phyloP scores from a whole-genome alignment of 2,797 vertebrate species.

The Parotocinclus haroldoi region DNA sequence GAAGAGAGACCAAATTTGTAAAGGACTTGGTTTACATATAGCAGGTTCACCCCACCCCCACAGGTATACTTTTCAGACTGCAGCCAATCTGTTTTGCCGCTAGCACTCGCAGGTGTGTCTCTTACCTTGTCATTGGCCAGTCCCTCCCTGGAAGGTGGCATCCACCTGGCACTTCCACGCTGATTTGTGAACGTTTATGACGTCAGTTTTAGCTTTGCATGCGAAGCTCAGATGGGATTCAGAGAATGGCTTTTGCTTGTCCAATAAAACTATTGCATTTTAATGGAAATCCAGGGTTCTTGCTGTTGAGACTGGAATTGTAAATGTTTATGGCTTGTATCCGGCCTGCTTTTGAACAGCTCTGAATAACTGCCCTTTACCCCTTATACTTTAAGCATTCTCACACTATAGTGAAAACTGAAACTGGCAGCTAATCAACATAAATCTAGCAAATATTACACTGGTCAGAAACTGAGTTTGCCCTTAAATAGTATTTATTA shows the following conservation, averaged over 20 bases:
- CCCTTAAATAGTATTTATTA: conserved; percentile 16
- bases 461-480: conserved; percentile 4
- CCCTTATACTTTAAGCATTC: conserved; percentile 52
- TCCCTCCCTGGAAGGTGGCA: conserved; percentile 56
- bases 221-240: conserved; percentile 49
- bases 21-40: conserved; percentile 85
- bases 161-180: conserved; percentile 61
- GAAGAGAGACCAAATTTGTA: conserved; percentile 85
- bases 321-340: conserved; percentile 36
- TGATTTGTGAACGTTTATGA: conserved; percentile 73
- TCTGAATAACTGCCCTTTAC: conserved; percentile 62
- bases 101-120: conserved; percentile 75
- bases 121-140: conserved; percentile 58
- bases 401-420: conserved; percentile 53
- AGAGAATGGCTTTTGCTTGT: conserved; percentile 33
- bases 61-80: conserved; percentile 78
- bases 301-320: conserved; percentile 9
- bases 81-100: conserved; percentile 76
- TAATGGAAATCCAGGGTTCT: conserved; percentile 42
- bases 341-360: conserved; percentile 56
- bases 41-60: conserved; percentile 64
- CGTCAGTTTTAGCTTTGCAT: conserved; percentile 72
- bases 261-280: conserved; percentile 55
- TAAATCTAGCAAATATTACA: conserved; percentile 15
- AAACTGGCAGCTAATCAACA: conserved; percentile 13